These are phyloP conservation scores for Psilopsiagon aymara DNA, from an alignment of 2,113 vertebrate genomes.

Conservation along the genomic window DNA sequence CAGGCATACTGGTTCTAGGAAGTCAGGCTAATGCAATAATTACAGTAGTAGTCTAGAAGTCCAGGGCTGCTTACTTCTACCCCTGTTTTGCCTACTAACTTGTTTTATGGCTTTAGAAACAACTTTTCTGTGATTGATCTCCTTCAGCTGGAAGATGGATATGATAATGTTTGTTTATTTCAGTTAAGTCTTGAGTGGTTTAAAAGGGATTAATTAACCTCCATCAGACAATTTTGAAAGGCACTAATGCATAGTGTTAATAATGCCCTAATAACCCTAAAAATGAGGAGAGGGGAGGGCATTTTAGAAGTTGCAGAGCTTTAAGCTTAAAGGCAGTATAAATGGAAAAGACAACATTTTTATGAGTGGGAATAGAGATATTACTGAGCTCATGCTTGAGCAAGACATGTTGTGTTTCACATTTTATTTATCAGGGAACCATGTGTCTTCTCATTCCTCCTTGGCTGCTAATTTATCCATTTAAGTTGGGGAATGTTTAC, in stretches of 20 bases:
- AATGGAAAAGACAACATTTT: background rate
- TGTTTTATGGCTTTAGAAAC: constrained; percentile 36
- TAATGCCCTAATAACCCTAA: background rate
- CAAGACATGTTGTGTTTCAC: background rate
- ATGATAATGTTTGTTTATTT: constrained; percentile 51
- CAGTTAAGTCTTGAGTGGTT: constrained; percentile 20
- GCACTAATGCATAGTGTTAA: background rate
- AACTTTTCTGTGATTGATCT: constrained; percentile 33
- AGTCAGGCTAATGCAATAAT: constrained; percentile 4
- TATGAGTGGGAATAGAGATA: background rate
- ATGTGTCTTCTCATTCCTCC: background rate
- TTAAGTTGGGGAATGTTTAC: background rate
- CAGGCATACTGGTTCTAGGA: constrained; percentile 29
- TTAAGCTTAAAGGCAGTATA: background rate
- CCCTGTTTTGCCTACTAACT: constrained; percentile 34
- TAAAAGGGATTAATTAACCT: constrained; percentile 57
- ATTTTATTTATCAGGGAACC: background rate
- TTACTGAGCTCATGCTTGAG: background rate
- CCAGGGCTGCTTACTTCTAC: background rate
- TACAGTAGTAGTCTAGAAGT: constrained; percentile 26
- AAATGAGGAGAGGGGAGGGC: background rate
- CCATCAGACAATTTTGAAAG: constrained; percentile 1
- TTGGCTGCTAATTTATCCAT: background rate
- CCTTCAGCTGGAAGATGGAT: constrained; percentile 18
- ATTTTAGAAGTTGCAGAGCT: background rate